phyloP scores from a whole-genome alignment of 2,113 vertebrate genomes.

The Passer montanus region DNA sequence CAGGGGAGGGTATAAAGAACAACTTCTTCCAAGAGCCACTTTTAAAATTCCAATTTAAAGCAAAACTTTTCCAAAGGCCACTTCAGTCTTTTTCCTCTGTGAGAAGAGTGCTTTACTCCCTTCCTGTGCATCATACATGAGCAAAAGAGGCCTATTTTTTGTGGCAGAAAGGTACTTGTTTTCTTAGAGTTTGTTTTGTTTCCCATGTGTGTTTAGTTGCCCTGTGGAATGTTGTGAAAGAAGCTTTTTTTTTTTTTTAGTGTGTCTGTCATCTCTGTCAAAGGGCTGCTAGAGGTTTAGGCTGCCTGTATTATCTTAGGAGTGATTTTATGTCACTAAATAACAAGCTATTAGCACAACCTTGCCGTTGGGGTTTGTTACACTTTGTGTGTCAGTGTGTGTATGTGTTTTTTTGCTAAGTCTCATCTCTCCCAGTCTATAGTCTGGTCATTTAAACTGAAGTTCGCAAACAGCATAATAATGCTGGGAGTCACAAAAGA shows the following conservation, averaged over 20 bases:
- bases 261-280: neutral
- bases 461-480: constrained; percentile 61
- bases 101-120: neutral
- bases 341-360: constrained; percentile 29
- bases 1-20: neutral
- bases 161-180: neutral
- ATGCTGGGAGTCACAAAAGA: constrained; percentile 70
- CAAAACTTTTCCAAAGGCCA: neutral
- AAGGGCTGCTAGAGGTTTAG: neutral
- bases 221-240: neutral
- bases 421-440: constrained; percentile 24
- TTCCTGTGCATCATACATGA: neutral
- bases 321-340: constrained; percentile 36
- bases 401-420: neutral
- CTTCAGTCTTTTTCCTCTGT: neutral
- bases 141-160: neutral
- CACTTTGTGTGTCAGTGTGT: neutral
- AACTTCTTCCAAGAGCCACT: neutral
- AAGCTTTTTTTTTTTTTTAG: neutral
- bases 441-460: neutral
- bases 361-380: constrained; percentile 23
- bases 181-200: neutral
- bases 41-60: neutral
- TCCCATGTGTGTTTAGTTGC: neutral
- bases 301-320: constrained; percentile 1